Evolutionary conservation across 2,797 vertebrate genomes (phyloP).

Genomic region (Mycteria americana): DNA sequence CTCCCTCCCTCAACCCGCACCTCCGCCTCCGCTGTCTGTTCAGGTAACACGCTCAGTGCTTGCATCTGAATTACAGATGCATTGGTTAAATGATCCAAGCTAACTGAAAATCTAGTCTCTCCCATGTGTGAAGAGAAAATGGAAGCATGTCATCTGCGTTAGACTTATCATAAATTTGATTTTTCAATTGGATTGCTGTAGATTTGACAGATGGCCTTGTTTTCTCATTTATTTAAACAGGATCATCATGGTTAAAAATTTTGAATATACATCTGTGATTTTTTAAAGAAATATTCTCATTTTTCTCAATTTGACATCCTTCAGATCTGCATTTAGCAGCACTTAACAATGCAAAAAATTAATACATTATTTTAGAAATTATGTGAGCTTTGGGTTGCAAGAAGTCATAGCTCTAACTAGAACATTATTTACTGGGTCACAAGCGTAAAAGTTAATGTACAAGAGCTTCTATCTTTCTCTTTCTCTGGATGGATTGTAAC

Average conservation of each 20-base stretch:
- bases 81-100: background rate
- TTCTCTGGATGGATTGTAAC: conserved; percentile 81
- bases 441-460: conserved; percentile 89
- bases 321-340: background rate
- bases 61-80: background rate
- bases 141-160: background rate
- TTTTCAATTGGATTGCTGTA: background rate
- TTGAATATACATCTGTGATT: background rate
- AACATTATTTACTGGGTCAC: conserved; percentile 88
- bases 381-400: conserved; percentile 55
- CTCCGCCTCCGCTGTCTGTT: background rate
- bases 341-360: conserved; percentile 16
- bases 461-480: conserved; percentile 81
- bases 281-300: background rate
- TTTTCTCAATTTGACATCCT: background rate
- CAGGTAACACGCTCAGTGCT: background rate
- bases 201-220: background rate
- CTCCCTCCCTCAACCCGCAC: background rate
- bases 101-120: conserved; percentile 20
- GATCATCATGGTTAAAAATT: background rate
- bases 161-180: background rate
- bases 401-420: conserved; percentile 78
- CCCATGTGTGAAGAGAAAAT: conserved; percentile 22
- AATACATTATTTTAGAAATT: conserved; percentile 55
- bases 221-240: background rate